phyloP scores from a whole-genome alignment of 2,113 vertebrate genomes.

The Odontesthes bonariensis region DNA sequence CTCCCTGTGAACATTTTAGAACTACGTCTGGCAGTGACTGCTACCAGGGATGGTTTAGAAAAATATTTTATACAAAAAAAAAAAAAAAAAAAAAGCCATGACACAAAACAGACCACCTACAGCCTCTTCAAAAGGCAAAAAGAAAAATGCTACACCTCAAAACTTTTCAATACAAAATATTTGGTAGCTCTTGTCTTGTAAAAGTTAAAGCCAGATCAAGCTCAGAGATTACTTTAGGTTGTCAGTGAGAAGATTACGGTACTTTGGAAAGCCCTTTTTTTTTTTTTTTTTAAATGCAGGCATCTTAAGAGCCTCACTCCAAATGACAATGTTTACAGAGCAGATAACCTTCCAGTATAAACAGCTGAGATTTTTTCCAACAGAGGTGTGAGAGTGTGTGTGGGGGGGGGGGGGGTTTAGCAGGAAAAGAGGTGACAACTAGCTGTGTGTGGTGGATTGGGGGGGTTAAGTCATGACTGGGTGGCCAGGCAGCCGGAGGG shows the following conservation, averaged over 20 bases:
- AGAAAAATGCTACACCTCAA: constrained; percentile 5
- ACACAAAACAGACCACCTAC: constrained; percentile 45
- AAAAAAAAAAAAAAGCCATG: constrained; percentile 35
- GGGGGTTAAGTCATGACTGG: constrained; percentile 44
- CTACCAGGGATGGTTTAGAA: constrained; percentile 33
- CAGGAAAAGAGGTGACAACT: constrained; percentile 51
- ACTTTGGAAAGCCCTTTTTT: constrained; percentile 28
- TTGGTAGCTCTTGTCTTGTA: constrained; percentile 51
- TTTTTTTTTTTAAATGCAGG: constrained; percentile 25
- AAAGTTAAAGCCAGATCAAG: constrained; percentile 44
- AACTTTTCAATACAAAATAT: constrained; percentile 35
- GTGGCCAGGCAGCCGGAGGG: constrained; percentile 25
- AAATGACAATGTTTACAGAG: constrained; percentile 74
- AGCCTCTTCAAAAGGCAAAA: constrained; percentile 45
- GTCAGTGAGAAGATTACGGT: constrained; percentile 18
- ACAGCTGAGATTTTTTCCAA: constrained; percentile 55
- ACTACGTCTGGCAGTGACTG: constrained; percentile 46
- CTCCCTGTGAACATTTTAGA: constrained; percentile 57
- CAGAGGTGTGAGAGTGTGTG: constrained; percentile 59
- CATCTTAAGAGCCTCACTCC: constrained; percentile 42
- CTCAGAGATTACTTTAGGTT: constrained; percentile 51
- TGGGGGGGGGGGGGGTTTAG: constrained; percentile 33
- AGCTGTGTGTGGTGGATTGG: constrained; percentile 16
- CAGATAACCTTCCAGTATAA: constrained; percentile 78
- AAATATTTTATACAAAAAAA: constrained; percentile 41